Evolutionary conservation across 2,113 vertebrate species (phyloP).

Genomic region (Butastur rufipennis): DNA sequence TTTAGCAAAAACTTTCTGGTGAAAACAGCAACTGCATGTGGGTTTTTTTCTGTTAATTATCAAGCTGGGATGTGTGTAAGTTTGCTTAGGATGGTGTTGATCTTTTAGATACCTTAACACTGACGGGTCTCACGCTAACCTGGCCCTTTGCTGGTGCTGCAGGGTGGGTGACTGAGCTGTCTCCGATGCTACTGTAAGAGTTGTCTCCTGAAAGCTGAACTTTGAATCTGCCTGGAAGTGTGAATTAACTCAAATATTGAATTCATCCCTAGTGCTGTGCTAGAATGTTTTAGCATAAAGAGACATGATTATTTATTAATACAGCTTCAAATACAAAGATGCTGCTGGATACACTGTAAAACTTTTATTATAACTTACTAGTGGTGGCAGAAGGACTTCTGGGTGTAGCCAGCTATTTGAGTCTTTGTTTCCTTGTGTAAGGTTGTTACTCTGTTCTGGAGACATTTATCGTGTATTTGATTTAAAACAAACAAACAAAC

Average conservation of each 20-base stretch:
- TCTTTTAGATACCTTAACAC: not conserved
- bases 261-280: not conserved
- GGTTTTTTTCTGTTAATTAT: not conserved
- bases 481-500: not conserved
- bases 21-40: not conserved
- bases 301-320: not conserved
- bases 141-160: not conserved
- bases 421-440: not conserved
- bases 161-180: not conserved
- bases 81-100: not conserved
- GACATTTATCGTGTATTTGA: not conserved
- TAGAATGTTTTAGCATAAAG: not conserved
- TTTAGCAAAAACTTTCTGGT: not conserved
- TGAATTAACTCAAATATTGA: not conserved
- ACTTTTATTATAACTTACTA: not conserved
- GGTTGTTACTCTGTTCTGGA: not conserved
- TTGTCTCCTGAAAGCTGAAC: not conserved
- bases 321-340: not conserved
- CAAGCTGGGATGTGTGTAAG: rapidly evolving
- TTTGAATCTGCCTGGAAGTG: not conserved
- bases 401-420: not conserved
- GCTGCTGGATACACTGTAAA: not conserved
- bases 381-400: not conserved
- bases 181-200: not conserved
- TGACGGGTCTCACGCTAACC: not conserved